These are phyloP conservation scores for Drosophila nr. perissopoda DNA, from an alignment of 2,888 invertebrate species.

Conservation along the genomic window DNA sequence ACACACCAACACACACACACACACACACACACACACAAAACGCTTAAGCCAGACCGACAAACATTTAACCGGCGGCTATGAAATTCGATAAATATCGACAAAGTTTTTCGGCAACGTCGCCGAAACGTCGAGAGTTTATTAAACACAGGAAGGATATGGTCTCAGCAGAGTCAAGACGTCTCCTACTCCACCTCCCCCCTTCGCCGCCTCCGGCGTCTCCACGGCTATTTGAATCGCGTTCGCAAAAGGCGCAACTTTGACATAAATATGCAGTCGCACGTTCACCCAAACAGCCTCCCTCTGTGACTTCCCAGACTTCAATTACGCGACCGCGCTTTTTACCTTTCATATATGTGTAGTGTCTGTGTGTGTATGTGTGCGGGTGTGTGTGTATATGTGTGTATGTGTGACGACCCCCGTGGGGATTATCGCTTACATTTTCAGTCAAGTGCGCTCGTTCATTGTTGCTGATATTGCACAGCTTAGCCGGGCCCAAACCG, in stretches of 20 bases:
- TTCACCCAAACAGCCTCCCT: constrained; percentile 14
- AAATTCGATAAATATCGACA: constrained; percentile 81
- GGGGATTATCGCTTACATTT: constrained; percentile 78
- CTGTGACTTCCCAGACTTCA: constrained; percentile 64
- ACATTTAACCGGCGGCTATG: constrained; percentile 78
- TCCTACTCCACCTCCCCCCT: neutral
- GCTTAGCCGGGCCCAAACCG: constrained; percentile 8
- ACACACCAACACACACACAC: constrained; percentile 28
- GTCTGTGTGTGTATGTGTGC: neutral
- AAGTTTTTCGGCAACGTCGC: constrained; percentile 52
- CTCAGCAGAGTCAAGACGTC: constrained; percentile 10
- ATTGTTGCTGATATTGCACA: constrained; percentile 64
- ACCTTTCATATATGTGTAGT: constrained; percentile 25
- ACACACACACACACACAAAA: constrained; percentile 17
- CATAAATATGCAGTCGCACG: constrained; percentile 67
- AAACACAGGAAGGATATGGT: constrained; percentile 75
- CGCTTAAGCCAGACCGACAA: constrained; percentile 61
- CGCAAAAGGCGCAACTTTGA: constrained; percentile 66
- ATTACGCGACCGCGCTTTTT: constrained; percentile 63
- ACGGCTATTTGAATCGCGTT: constrained; percentile 49
- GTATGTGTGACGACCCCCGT: constrained; percentile 58
- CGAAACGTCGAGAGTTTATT: constrained; percentile 61
- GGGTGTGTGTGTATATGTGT: neutral
- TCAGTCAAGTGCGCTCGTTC: constrained; percentile 72
- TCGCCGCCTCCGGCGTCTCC: neutral